These are phyloP conservation scores for Tryphoninae sp. DNA, from an alignment of 2,888 invertebrate genomes.

Conservation along the genomic window DNA sequence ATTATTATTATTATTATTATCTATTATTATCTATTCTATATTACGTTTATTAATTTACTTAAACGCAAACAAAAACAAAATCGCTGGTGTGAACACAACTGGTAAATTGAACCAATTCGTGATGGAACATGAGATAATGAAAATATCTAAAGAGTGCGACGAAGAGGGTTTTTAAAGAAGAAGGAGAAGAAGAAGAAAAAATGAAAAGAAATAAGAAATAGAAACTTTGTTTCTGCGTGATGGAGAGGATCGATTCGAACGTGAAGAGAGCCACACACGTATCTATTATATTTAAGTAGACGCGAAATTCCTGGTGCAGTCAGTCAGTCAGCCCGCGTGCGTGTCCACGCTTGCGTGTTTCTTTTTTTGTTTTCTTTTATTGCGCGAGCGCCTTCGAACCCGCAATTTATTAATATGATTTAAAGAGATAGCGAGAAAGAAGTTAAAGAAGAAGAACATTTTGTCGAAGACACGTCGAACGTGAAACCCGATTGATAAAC, in stretches of 20 bases:
- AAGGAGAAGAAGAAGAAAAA: slow-evolving; percentile 17
- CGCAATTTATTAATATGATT: slow-evolving; percentile 27
- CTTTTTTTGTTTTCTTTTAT: not conserved
- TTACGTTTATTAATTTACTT: slow-evolving; percentile 80
- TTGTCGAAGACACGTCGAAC: slow-evolving; percentile 55
- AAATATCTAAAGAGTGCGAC: slow-evolving; percentile 31
- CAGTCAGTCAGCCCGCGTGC: slow-evolving; percentile 71
- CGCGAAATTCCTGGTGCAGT: slow-evolving; percentile 77
- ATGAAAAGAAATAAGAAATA: slow-evolving; percentile 56
- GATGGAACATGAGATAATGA: slow-evolving; percentile 39
- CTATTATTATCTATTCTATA: slow-evolving; percentile 75
- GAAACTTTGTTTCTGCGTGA: slow-evolving; percentile 60
- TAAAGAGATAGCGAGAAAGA: slow-evolving; percentile 1
- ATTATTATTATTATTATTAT: slow-evolving; percentile 68
- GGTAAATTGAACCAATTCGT: slow-evolving; percentile 39
- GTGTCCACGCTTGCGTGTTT: slow-evolving; percentile 38
- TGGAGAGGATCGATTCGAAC: slow-evolving; percentile 55
- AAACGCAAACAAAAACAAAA: slow-evolving; percentile 67
- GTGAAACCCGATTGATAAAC: slow-evolving; percentile 43
- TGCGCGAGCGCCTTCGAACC: slow-evolving; percentile 29
- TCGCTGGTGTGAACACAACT: slow-evolving; percentile 65
- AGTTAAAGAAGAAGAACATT: slow-evolving; percentile 28
- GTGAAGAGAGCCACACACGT: slow-evolving; percentile 59
- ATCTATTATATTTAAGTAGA: slow-evolving; percentile 69
- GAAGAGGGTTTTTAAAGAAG: slow-evolving; percentile 14